A percentile compares a stretch with the other conserved stretches of the same genome.
These are phyloP conservation scores for Quadroppia sp. DNA, from an alignment of 2,888 invertebrate genomes.

Conservation along the genomic window DNA sequence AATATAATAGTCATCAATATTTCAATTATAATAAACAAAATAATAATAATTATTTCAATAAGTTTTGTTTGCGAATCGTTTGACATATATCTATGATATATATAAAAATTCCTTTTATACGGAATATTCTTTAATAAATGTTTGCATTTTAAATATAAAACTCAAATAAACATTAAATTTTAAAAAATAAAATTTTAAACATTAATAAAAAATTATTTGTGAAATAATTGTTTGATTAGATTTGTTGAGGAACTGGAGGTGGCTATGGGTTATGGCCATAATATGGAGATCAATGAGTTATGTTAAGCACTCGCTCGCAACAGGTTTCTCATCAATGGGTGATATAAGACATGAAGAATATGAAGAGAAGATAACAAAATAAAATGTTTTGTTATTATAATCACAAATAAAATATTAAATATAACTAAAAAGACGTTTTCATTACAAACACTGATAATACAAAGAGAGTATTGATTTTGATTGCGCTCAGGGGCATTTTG, in stretches of 20 bases:
- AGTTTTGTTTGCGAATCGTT: background rate
- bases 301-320: constrained; percentile 28
- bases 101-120: background rate
- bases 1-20: background rate
- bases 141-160: too few relatives aligned
- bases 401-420: too few relatives aligned
- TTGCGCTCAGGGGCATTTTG: constrained; percentile 32
- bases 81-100: background rate
- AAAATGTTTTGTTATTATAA: too few relatives aligned
- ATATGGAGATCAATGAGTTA: constrained; percentile 1
- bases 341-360: background rate
- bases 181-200: too few relatives aligned
- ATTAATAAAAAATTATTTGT: too few relatives aligned
- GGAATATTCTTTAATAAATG: too few relatives aligned
- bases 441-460: constrained; percentile 12
- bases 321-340: constrained; percentile 19
- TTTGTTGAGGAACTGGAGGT: too few relatives aligned
- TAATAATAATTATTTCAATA: background rate
- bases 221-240: too few relatives aligned
- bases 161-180: background rate
- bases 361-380: background rate
- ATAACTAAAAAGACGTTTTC: background rate
- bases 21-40: background rate
- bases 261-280: background rate
- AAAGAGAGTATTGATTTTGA: constrained; percentile 26